phyloP scores from a whole-genome alignment of 2,797 vertebrate species.

The Petrocephalus schoutedeni region DNA sequence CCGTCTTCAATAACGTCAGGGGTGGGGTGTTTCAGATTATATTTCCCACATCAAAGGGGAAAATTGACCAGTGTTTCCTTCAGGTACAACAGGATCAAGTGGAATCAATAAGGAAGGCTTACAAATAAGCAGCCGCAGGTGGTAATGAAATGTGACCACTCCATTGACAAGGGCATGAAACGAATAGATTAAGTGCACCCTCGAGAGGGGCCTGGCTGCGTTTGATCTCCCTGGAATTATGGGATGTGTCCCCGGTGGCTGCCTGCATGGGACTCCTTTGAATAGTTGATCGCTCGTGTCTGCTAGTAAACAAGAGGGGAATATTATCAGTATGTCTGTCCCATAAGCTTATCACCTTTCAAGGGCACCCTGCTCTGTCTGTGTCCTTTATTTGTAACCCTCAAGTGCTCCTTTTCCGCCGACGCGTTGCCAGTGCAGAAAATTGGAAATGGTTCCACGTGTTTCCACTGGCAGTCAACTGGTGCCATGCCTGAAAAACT shows the following conservation, averaged over 20 bases:
- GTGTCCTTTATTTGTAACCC: not conserved
- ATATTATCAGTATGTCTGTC: not conserved
- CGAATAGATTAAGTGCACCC: not conserved
- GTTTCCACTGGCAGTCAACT: not conserved
- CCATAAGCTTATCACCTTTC: not conserved
- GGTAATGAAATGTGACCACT: constrained; percentile 20
- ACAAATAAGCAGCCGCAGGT: constrained; percentile 22
- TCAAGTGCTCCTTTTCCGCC: not conserved
- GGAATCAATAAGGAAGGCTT: constrained; percentile 21
- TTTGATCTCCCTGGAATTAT: constrained; percentile 12
- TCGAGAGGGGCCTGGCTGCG: not conserved
- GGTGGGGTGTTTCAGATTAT: constrained; percentile 41
- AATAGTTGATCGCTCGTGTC: not conserved
- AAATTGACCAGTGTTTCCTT: constrained; percentile 29
- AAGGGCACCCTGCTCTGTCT: not conserved
- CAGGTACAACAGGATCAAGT: constrained; percentile 25
- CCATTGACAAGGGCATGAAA: constrained; percentile 11
- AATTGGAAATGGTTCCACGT: not conserved
- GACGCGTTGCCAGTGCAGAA: not conserved
- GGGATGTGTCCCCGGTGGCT: not conserved
- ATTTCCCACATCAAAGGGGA: constrained; percentile 18
- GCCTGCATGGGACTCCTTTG: not conserved
- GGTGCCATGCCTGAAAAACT: not conserved
- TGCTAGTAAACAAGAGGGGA: not conserved
- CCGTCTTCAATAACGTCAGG: constrained; percentile 27